phyloP scores from a whole-genome alignment of 2,888 invertebrate species.

The Marasmarcha lunaedactyla region DNA sequence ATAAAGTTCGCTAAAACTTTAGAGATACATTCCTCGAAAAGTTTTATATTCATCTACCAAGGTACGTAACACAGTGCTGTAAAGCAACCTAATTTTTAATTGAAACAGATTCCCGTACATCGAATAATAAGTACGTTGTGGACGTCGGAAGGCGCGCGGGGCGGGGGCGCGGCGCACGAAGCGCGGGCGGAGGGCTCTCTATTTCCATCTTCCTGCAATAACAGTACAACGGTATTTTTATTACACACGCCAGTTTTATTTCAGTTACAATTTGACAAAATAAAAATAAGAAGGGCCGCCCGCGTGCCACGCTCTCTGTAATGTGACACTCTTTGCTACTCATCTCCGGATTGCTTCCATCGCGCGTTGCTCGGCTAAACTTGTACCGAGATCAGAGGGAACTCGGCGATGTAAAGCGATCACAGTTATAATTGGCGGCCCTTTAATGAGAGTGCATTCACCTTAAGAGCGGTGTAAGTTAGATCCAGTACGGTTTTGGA shows the following conservation, averaged over 20 bases:
- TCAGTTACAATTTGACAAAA: slow-evolving; percentile 70
- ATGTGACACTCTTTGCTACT: slow-evolving; percentile 27
- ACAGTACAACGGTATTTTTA: slow-evolving; percentile 68
- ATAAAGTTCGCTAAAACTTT: too few species aligned
- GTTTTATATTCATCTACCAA: too few species aligned
- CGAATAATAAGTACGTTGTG: too few species aligned
- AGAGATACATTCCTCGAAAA: too few species aligned
- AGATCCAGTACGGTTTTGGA: slow-evolving; percentile 50
- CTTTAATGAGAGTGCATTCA: slow-evolving; percentile 65
- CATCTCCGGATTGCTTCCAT: slow-evolving; percentile 29
- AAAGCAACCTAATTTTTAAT: too few species aligned
- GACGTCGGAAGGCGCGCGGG: too few species aligned
- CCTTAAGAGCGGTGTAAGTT: slow-evolving; percentile 28
- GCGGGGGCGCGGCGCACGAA: background rate
- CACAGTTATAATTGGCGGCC: slow-evolving; percentile 40
- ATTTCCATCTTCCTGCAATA: slow-evolving; percentile 57
- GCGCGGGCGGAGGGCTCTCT: slow-evolving; percentile 27
- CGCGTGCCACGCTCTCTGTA: slow-evolving; percentile 22
- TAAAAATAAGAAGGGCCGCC: slow-evolving; percentile 59
- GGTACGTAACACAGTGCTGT: too few species aligned
- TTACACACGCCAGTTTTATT: slow-evolving; percentile 62
- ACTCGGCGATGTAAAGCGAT: slow-evolving; percentile 26
- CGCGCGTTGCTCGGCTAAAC: slow-evolving; percentile 14
- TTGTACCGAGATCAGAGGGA: background rate
- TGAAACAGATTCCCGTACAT: too few species aligned